These are phyloP conservation scores for Alviniconcha strummeri DNA, from an alignment of 2,888 invertebrate genomes.

Conservation along the genomic window DNA sequence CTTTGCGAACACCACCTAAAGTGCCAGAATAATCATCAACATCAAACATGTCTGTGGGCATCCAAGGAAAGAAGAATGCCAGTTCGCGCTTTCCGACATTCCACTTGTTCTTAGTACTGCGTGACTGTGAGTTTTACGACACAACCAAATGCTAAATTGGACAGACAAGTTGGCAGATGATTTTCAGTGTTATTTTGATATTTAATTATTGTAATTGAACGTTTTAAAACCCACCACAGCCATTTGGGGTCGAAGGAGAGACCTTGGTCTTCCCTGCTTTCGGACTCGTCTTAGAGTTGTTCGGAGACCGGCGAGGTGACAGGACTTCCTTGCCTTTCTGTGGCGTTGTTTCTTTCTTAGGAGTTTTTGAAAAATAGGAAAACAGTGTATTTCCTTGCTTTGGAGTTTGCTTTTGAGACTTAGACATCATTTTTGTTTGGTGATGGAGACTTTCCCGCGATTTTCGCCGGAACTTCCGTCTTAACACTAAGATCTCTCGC, in stretches of 20 bases:
- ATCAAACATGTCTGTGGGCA: too few relatives aligned
- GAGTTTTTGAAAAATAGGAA: slow-evolving; percentile 60
- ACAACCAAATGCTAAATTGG: too few relatives aligned
- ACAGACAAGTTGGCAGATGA: too few relatives aligned
- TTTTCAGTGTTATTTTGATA: too few relatives aligned
- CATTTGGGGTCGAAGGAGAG: not conserved
- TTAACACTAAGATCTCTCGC: too few relatives aligned
- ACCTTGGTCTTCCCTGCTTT: not conserved
- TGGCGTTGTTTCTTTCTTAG: slow-evolving; percentile 38
- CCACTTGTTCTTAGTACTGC: too few relatives aligned
- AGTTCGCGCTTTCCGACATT: too few relatives aligned
- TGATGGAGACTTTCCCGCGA: not conserved
- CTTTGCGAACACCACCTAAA: too few relatives aligned
- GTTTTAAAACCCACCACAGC: not conserved
- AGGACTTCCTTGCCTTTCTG: slow-evolving; percentile 44
- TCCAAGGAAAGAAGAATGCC: too few relatives aligned
- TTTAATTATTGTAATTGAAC: too few relatives aligned
- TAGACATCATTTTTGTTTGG: slow-evolving; percentile 33
- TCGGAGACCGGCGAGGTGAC: slow-evolving; percentile 60
- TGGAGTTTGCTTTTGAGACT: slow-evolving; percentile 32
- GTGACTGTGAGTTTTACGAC: too few relatives aligned
- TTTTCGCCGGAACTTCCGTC: not conserved
- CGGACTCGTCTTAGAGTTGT: slow-evolving; percentile 18
- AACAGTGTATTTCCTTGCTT: slow-evolving; percentile 57
- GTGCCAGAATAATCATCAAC: too few relatives aligned